These are phyloP conservation scores for Calameuta idolon DNA, from an alignment of 2,888 invertebrate species.

Conservation along the genomic window DNA sequence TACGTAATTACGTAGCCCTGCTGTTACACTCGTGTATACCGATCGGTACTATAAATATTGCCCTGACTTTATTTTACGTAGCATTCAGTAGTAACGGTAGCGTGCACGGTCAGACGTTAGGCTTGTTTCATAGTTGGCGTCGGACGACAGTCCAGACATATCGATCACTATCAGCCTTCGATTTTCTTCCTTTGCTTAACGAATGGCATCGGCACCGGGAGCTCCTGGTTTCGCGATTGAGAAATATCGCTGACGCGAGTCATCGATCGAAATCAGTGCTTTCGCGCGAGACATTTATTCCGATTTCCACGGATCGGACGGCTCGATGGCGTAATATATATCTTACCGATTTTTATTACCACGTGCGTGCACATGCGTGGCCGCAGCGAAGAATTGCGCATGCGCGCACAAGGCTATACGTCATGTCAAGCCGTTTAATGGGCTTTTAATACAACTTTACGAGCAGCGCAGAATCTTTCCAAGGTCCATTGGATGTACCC, in stretches of 20 bases:
- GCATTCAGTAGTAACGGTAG: not conserved
- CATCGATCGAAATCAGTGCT: conserved; percentile 9
- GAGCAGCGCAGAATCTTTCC: conserved; percentile 22
- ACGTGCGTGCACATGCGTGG: not conserved
- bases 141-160: not conserved
- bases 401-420: conserved; percentile 48
- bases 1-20: not conserved
- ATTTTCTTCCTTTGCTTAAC: not conserved
- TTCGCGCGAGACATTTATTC: not conserved
- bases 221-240: not conserved
- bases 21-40: not conserved
- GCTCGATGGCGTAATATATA: not conserved
- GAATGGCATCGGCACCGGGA: not conserved
- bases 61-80: not conserved
- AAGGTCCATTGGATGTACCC: not conserved
- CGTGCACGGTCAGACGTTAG: conserved; percentile 2
- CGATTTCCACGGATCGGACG: conserved; percentile 3
- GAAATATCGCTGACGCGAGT: conserved; percentile 2
- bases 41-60: not conserved
- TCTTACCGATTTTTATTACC: not conserved
- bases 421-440: conserved; percentile 55
- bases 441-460: conserved; percentile 56
- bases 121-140: not conserved
- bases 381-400: conserved; percentile 31
- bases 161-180: not conserved